Conservation (phyloP, 2,888 invertebrate species). For the Drosophila kambysellisi region DNA sequence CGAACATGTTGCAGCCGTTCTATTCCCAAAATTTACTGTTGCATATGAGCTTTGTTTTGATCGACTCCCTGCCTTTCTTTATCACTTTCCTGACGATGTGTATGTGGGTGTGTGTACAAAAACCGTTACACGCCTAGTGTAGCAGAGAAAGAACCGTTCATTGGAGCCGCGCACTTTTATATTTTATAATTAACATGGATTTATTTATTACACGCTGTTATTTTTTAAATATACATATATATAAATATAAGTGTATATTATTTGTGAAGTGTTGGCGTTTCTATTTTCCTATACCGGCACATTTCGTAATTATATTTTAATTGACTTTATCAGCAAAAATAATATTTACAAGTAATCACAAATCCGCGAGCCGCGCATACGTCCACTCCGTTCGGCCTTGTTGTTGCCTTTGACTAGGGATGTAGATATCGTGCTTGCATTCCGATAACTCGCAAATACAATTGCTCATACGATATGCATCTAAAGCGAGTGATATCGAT, state of each 20-base stretch:
- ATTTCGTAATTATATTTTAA: conserved; percentile 30
- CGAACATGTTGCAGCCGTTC: conserved; percentile 86
- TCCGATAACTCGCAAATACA: conserved; percentile 8
- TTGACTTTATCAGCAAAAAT: conserved; percentile 28
- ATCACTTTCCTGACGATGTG: conserved; percentile 13
- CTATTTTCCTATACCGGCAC: conserved; percentile 22
- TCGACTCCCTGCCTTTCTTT: conserved; percentile 34
- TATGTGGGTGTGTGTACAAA: conserved; percentile 23
- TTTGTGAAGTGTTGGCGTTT: conserved; percentile 17
- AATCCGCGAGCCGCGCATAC: conserved; percentile 40
- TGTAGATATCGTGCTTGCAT: conserved; percentile 14
- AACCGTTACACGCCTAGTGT: conserved; percentile 44
- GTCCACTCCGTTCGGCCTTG: conserved; percentile 50
- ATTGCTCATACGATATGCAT: not conserved
- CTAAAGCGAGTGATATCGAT: not conserved
- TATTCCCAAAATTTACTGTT: conserved; percentile 34
- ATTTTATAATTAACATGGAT: conserved; percentile 18
- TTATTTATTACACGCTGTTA: conserved; percentile 24
- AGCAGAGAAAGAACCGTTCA: conserved; percentile 48
- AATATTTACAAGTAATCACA: conserved; percentile 43
- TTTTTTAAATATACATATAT: conserved; percentile 10
- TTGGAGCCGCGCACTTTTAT: conserved; percentile 21
- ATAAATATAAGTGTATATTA: not conserved
- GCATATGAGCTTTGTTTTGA: conserved; percentile 67
- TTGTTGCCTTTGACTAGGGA: conserved; percentile 50